Conservation (phyloP, 2,797 vertebrate genomes). For the Triplophysa bombifrons region DNA sequence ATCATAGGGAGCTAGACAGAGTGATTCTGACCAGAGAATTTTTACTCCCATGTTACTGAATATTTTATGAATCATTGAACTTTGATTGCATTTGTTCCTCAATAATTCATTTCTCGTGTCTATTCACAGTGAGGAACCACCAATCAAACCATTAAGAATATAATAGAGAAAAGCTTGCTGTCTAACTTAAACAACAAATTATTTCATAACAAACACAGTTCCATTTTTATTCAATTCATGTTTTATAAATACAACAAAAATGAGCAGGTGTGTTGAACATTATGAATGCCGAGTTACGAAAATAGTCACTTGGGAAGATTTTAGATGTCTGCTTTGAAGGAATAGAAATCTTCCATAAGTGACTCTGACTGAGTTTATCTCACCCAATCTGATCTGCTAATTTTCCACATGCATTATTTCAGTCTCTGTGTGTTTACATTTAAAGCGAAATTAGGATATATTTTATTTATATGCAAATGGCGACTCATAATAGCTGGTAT, state of each 20-base stretch:
- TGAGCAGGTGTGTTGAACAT: not conserved
- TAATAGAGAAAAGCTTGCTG: not conserved
- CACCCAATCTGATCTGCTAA: not conserved
- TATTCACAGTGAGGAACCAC: not conserved
- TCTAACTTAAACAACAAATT: not conserved
- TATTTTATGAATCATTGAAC: constrained; percentile 27
- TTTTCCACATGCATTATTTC: constrained; percentile 1
- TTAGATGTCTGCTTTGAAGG: not conserved
- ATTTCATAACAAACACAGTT: constrained; percentile 23
- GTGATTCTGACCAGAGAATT: not conserved
- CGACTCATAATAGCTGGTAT: constrained; percentile 11
- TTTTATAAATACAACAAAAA: not conserved
- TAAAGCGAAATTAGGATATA: not conserved
- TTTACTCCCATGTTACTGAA: constrained; percentile 2
- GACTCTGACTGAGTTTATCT: not conserved
- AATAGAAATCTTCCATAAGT: not conserved
- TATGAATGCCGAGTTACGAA: not conserved
- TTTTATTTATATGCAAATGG: constrained; percentile 19
- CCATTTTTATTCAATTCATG: not conserved
- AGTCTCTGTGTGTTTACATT: constrained; percentile 8
- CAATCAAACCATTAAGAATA: not conserved
- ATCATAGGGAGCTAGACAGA: not conserved
- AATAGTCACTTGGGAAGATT: not conserved
- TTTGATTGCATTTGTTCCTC: constrained; percentile 31
- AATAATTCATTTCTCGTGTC: constrained; percentile 26